phyloP scores from a whole-genome alignment of 1,140 invertebrate genomes.

The Drosophila persimilis region DNA sequence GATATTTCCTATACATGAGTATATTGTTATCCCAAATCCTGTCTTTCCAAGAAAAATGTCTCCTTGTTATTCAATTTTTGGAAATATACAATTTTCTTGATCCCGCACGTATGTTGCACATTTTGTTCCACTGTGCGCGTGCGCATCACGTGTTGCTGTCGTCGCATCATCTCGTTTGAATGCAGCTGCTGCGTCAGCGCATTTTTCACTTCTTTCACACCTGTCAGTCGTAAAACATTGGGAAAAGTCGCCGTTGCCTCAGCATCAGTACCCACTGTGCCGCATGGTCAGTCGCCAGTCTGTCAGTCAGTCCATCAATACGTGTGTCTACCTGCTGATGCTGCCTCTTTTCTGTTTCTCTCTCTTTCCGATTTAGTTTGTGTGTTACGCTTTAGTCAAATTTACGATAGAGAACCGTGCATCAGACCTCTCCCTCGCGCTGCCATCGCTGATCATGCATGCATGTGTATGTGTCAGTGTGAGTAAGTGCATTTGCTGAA shows the following conservation, averaged over 20 bases:
- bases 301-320: constrained; percentile 48
- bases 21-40: neutral
- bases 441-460: constrained; percentile 54
- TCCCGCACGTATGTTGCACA: neutral
- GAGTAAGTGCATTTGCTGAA: constrained; percentile 62
- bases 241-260: constrained; percentile 38
- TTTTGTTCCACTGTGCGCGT: constrained; percentile 45
- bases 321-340: constrained; percentile 53
- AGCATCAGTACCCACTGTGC: constrained; percentile 50
- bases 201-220: constrained; percentile 60
- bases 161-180: constrained; percentile 9
- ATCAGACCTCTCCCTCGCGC: constrained; percentile 13
- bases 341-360: constrained; percentile 19
- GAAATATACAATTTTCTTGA: too few relatives aligned
- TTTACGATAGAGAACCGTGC: constrained; percentile 58
- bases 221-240: constrained; percentile 71
- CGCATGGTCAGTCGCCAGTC: constrained; percentile 44
- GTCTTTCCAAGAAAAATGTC: too few relatives aligned
- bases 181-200: constrained; percentile 58
- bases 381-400: constrained; percentile 73
- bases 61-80: too few relatives aligned
- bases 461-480: constrained; percentile 4
- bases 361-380: constrained; percentile 64
- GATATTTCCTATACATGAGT: too few relatives aligned
- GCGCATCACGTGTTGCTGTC: constrained; percentile 65